Conservation (phyloP, 2,888 invertebrate genomes). For the Raillietiella orientalis region DNA sequence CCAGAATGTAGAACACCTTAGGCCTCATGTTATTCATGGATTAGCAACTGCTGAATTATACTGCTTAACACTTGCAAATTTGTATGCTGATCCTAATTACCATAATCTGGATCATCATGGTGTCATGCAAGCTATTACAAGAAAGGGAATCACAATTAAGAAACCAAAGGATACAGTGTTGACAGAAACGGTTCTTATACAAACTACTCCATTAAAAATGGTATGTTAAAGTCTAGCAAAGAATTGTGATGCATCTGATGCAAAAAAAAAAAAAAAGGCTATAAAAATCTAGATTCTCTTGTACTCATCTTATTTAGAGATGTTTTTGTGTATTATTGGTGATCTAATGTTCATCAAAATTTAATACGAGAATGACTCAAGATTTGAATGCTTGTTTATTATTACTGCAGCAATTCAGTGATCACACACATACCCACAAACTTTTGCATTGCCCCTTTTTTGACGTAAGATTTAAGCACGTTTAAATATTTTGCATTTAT, state of each 20-base stretch:
- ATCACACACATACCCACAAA: no score
- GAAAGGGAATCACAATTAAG: constrained; percentile 58
- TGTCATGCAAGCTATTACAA: constrained; percentile 62
- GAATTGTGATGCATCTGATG: background rate
- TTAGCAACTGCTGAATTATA: constrained; percentile 79
- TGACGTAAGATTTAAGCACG: no score
- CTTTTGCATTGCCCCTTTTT: no score
- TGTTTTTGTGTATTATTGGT: no score
- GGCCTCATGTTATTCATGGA: constrained; percentile 64
- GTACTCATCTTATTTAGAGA: background rate
- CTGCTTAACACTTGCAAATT: constrained; percentile 69
- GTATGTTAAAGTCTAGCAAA: constrained; percentile 22
- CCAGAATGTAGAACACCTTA: constrained; percentile 72
- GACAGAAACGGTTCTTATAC: constrained; percentile 80
- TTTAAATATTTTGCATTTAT: no score
- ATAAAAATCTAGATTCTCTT: no score
- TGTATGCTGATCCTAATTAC: constrained; percentile 85
- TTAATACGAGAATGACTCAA: no score
- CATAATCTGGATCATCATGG: constrained; percentile 84
- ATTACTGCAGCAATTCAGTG: no score
- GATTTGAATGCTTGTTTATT: no score
- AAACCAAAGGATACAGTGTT: constrained; percentile 57
- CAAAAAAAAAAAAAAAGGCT: no score
- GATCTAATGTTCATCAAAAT: background rate
- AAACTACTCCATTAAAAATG: constrained; percentile 77